Evolutionary conservation across 2,797 vertebrate genomes (phyloP).

Genomic region (Salmo trutta): DNA sequence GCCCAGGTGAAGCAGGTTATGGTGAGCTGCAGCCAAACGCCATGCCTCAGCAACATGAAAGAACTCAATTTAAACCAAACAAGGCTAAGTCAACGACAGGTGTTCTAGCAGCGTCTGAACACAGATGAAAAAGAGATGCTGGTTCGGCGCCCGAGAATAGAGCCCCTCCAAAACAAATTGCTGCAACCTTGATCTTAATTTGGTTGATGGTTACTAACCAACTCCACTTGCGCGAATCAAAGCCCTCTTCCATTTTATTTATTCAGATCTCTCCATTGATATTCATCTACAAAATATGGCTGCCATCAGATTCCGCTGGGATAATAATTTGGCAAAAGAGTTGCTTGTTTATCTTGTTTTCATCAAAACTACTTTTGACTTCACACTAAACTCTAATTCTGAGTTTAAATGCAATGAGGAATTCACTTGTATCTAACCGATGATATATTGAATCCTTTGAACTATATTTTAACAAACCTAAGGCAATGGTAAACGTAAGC

Average conservation of each 20-base stretch:
- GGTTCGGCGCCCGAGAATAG: constrained; percentile 24
- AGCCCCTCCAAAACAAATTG: constrained; percentile 29
- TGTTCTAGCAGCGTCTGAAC: constrained; percentile 21
- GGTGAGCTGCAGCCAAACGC: not conserved
- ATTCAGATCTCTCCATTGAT: constrained; percentile 36
- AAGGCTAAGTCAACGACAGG: too few relatives aligned
- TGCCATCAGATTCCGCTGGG: not conserved
- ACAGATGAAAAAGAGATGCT: constrained; percentile 43
- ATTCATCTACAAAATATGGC: not conserved
- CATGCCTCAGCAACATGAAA: not conserved
- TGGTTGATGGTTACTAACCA: constrained; percentile 46
- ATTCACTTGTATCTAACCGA: not conserved
- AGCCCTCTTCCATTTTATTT: constrained; percentile 38
- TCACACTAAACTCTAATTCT: not conserved
- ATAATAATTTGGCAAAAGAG: not conserved
- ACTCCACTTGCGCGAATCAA: constrained; percentile 41
- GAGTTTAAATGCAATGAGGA: not conserved
- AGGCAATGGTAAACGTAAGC: too few relatives aligned
- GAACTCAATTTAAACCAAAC: not conserved
- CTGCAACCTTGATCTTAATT: constrained; percentile 51
- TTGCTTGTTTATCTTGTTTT: not conserved
- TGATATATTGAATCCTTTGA: too few relatives aligned
- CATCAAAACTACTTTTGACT: not conserved
- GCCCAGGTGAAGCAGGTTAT: not conserved
- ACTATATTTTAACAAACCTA: too few relatives aligned